Conservation (phyloP, 2,797 vertebrate species). For the Crax fasciolata region DNA sequence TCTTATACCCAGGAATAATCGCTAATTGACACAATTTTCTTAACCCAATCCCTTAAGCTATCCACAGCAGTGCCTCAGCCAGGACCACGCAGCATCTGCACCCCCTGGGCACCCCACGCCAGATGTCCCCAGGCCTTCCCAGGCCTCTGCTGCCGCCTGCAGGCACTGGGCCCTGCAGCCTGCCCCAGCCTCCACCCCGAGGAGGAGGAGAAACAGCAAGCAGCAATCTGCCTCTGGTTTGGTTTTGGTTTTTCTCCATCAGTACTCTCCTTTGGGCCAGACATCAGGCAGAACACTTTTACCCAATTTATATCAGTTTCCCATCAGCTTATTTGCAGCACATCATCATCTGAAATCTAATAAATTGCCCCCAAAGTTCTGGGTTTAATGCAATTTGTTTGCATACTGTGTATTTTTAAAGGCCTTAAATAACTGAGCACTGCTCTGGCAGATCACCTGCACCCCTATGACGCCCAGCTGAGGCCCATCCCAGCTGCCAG, state of each 20-base stretch:
- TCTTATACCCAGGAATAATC: background rate
- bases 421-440: background rate
- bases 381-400: background rate
- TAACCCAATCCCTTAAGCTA: background rate
- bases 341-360: background rate
- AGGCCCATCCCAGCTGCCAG: accelerated
- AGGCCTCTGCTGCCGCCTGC: slow-evolving; percentile 40
- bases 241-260: background rate
- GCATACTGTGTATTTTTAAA: background rate
- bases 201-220: background rate
- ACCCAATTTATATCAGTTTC: background rate
- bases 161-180: background rate
- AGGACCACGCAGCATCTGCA: background rate
- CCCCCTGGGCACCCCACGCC: background rate
- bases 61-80: background rate
- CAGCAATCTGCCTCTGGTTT: background rate
- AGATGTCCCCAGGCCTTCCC: background rate
- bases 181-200: background rate
- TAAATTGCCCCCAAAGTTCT: background rate
- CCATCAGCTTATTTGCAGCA: background rate
- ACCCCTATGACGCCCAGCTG: background rate
- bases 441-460: background rate
- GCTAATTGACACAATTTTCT: background rate
- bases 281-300: background rate
- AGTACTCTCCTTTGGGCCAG: background rate